These are phyloP conservation scores for Pipistrellus nathusii DNA, from an alignment of 2,797 vertebrate species.

Conservation along the genomic window DNA sequence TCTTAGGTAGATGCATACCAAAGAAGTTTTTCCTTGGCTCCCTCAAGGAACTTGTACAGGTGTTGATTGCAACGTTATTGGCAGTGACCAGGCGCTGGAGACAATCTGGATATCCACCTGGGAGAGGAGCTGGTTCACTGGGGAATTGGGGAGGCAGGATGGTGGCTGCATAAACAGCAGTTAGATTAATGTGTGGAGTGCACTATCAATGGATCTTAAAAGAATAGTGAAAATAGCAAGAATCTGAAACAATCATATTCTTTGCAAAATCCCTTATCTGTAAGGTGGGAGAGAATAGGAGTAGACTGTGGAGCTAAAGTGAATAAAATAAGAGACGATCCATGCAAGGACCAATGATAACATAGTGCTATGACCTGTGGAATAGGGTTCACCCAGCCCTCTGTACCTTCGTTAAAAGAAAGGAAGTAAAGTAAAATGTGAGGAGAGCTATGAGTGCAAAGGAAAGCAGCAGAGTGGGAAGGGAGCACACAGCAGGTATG, in stretches of 20 bases:
- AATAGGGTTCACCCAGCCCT: neutral
- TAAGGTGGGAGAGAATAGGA: neutral
- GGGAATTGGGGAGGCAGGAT: neutral
- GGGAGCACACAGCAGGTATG: neutral
- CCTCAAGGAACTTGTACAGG: neutral
- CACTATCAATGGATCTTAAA: neutral
- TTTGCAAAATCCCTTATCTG: neutral
- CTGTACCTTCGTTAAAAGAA: neutral
- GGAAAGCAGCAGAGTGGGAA: neutral
- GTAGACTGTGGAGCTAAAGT: neutral
- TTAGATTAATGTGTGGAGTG: neutral
- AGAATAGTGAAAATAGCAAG: neutral
- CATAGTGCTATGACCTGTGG: neutral
- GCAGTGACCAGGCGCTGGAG: neutral
- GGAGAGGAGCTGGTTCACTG: neutral
- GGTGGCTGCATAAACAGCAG: neutral
- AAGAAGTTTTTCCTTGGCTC: neutral
- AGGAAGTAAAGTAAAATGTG: neutral
- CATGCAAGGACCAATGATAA: neutral
- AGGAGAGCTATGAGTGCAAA: neutral
- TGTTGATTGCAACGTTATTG: neutral
- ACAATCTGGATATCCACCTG: neutral
- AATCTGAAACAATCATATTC: neutral
- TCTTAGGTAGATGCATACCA: neutral
- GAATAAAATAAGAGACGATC: neutral